Conservation (phyloP, 2,113 vertebrate genomes). For the Oxyruncus cristatus region DNA sequence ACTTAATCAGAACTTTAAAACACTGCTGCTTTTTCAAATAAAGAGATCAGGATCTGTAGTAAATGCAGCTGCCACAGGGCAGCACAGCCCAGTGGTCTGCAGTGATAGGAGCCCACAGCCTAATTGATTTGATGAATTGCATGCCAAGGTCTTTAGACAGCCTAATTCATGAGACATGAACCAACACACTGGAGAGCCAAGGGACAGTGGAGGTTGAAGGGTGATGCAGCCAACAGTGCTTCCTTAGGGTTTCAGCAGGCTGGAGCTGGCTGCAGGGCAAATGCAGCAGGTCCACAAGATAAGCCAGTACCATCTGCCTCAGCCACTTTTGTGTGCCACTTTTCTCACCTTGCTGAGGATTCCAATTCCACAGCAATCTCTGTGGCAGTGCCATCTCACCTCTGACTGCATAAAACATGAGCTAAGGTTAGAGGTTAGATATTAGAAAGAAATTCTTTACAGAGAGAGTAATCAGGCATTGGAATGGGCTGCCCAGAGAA, state of each 20-base stretch:
- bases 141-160: background rate
- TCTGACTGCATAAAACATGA: background rate
- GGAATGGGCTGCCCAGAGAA: too few species aligned
- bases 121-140: background rate
- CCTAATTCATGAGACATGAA: background rate
- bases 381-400: background rate
- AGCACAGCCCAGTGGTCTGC: background rate
- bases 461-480: too few species aligned
- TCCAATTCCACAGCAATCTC: background rate
- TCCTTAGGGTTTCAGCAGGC: background rate
- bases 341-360: background rate
- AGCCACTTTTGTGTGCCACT: background rate
- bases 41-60: background rate
- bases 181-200: background rate
- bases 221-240: background rate
- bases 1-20: conserved; percentile 26
- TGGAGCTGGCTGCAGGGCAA: background rate
- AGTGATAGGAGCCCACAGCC: background rate
- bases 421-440: too few species aligned
- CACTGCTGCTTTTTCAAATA: background rate
- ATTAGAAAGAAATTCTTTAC: too few species aligned
- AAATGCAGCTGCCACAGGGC: background rate
- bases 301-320: background rate
- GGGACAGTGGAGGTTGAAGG: background rate
- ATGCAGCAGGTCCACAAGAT: background rate